These are phyloP conservation scores for Melangyna quadrimaculata DNA, from an alignment of 2,888 invertebrate species.

Conservation along the genomic window DNA sequence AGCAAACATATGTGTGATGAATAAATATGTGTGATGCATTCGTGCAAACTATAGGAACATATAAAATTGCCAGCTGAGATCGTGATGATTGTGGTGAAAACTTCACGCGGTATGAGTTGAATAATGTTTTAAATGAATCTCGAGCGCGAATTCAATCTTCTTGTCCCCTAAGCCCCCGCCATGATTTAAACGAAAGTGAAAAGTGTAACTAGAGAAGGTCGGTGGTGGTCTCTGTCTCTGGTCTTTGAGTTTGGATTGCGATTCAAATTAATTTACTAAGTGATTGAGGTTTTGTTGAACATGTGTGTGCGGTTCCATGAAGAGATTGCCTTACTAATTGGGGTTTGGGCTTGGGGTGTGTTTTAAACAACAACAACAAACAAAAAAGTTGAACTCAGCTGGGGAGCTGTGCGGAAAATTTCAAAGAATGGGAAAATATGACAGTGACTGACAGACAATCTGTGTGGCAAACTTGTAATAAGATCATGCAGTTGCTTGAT, in stretches of 20 bases:
- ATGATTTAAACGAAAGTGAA: conserved; percentile 61
- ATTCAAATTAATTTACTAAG: conserved; percentile 24
- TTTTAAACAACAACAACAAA: conserved; percentile 2
- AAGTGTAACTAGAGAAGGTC: conserved; percentile 50
- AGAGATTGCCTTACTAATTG: conserved; percentile 33
- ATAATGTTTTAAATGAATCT: conserved; percentile 48
- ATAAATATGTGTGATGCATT: conserved; percentile 30
- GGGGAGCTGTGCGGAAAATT: conserved; percentile 38
- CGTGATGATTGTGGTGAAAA: conserved; percentile 54
- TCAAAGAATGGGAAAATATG: conserved; percentile 37
- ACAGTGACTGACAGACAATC: conserved; percentile 15
- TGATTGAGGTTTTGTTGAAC: conserved; percentile 12
- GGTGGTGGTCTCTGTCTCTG: conserved; percentile 4
- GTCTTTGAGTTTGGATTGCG: neutral
- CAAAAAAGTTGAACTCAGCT: conserved; percentile 19
- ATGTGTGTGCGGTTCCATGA: conserved; percentile 29
- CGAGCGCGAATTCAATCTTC: conserved; percentile 38
- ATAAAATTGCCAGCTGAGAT: neutral
- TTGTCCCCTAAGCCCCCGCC: neutral
- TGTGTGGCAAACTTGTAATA: conserved; percentile 1
- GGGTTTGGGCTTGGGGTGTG: conserved; percentile 13
- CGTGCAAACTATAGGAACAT: neutral
- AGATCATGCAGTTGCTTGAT: neutral
- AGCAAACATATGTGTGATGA: conserved; percentile 39
- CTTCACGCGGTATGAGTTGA: conserved; percentile 57